Evolutionary conservation across 2,797 vertebrate genomes (phyloP).

Genomic region (Trachurus trachurus): DNA sequence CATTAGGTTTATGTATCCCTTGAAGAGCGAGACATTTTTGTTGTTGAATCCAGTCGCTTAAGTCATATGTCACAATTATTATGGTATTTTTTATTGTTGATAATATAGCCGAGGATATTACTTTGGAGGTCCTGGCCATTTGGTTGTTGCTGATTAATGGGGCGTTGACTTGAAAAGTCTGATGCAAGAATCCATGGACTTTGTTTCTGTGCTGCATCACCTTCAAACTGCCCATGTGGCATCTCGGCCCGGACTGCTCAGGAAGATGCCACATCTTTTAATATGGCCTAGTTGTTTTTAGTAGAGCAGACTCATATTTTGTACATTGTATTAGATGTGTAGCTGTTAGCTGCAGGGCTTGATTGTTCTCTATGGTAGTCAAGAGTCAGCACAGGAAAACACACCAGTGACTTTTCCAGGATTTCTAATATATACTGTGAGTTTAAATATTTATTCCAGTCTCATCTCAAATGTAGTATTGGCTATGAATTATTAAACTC

Average conservation of each 20-base stretch:
- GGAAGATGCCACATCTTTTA: conserved; percentile 20
- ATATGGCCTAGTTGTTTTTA: neutral
- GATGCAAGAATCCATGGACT: conserved; percentile 2
- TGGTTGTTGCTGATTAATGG: conserved; percentile 34
- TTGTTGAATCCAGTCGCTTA: conserved; percentile 56
- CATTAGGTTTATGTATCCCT: conserved; percentile 73
- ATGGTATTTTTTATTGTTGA: conserved; percentile 39
- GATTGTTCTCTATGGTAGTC: neutral
- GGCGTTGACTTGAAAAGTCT: conserved; percentile 19
- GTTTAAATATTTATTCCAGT: conserved; percentile 47
- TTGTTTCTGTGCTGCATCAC: conserved; percentile 26
- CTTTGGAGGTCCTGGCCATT: conserved; percentile 27
- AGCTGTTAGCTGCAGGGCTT: neutral
- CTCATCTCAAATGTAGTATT: conserved; percentile 31
- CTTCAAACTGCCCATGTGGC: conserved; percentile 26
- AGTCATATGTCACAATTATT: conserved; percentile 50
- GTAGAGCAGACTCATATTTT: conserved; percentile 3
- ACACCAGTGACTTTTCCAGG: conserved; percentile 23
- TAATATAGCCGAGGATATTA: conserved; percentile 35
- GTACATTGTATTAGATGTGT: neutral
- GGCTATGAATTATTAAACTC: conserved; percentile 52
- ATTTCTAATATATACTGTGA: conserved; percentile 26
- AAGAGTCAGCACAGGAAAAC: neutral
- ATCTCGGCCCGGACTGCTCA: too few species aligned
- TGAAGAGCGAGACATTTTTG: conserved; percentile 67